A percentile compares a stretch with the other conserved stretches of the same genome.
These are phyloP conservation scores for Pyrochroa serraticornis DNA, from an alignment of 2,888 invertebrate genomes.

Conservation along the genomic window DNA sequence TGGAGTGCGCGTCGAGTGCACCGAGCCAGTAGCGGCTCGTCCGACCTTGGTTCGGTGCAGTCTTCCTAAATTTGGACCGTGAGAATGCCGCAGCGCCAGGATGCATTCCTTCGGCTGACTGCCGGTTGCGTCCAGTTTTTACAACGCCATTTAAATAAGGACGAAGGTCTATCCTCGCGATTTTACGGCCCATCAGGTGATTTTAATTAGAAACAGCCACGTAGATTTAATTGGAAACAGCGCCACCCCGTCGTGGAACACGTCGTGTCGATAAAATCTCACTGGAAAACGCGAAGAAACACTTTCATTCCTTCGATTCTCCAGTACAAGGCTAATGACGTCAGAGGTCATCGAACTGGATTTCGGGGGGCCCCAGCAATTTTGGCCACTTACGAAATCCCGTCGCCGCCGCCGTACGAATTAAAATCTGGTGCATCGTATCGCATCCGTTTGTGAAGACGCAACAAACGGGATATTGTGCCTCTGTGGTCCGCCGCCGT, in stretches of 20 bases:
- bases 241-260: background rate
- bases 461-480: conserved; percentile 2
- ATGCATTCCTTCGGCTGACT: conserved; percentile 36
- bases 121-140: conserved; percentile 36
- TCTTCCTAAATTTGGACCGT: conserved; percentile 51
- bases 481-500: conserved; percentile 4
- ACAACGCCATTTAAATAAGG: conserved; percentile 45
- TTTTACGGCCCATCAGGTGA: background rate
- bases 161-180: conserved; percentile 6
- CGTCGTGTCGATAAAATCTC: background rate
- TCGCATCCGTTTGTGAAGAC: no score
- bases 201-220: conserved; percentile 13
- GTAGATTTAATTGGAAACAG: background rate
- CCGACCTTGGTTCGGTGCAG: conserved; percentile 37
- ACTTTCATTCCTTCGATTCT: background rate
- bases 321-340: conserved; percentile 17
- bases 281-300: background rate
- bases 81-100: conserved; percentile 49
- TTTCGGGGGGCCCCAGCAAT: conserved; percentile 16
- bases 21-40: background rate
- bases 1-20: background rate
- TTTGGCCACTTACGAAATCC: conserved; percentile 2
- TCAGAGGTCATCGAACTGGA: conserved; percentile 26
- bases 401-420: background rate
- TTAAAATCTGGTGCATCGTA: background rate